Base-by-base conservation (phyloP, 2,113 vertebrate species). In the Psephotus haematonotus region DNA sequence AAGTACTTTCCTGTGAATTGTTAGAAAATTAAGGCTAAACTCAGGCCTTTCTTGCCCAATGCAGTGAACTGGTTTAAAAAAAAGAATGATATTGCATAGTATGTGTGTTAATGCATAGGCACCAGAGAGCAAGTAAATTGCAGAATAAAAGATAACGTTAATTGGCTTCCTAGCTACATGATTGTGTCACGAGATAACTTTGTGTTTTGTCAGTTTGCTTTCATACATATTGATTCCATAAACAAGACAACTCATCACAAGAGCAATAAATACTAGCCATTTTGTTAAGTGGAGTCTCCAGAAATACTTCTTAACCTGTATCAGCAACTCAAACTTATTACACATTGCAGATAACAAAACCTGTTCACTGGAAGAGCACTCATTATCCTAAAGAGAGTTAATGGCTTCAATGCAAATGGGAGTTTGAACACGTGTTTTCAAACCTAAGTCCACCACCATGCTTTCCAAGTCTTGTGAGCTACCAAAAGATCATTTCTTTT, bases 31-130 rank as follows among this genome's bases (percentile, higher is more conserved):
- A 89, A 93, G 88, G 96, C 95, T 82, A 92, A 91, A 79, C 25
- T 71, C 83, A 80, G 85, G 85, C 85, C 95, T 68, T 82, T 91
- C 83, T 52, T 89, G 71, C 91, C 92, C 90, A 86, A 22, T 59
- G 79, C 39, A 96, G 89, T 92, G 79, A 96, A 88, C 41, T 69
- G 31, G 64, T 96, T 89, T 84, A 59, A 49, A 86, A 67, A 67
- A 72, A 60, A 88, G 76, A 70, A 46, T 23, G 64, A 64, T 82
- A 85, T 91, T 95, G 94, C 96, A 92, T 93, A 91, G 93, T 55
- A 82, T 92, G 95, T 89, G 87, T 96, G 90, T 88, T 86, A 91
- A 96, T 77, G 83, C 92, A 90, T 74, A 97, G 92, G 94, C 93
- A 92, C 95, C 53, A 94, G 68, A 91, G 90, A 94, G 91, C 49